A percentile compares a stretch with the other conserved stretches of the same genome.
Evolutionary conservation across 2,888 invertebrate species (phyloP).

Genomic region (Dyspetes luteomarginatus): DNA sequence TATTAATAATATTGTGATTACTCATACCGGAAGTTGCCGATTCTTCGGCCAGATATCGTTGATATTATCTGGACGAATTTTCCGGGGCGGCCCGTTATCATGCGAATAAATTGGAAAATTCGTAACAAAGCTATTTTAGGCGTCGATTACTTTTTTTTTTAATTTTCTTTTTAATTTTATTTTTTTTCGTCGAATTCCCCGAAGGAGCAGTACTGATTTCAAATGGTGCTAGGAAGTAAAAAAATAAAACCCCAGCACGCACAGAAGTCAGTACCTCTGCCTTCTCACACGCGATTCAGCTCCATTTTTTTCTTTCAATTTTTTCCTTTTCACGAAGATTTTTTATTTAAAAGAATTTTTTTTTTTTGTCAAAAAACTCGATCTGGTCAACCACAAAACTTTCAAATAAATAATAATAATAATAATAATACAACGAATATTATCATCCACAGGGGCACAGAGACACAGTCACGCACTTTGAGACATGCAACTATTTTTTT

Average conservation of each 20-base stretch:
- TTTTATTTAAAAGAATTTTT: background rate
- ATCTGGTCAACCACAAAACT: background rate
- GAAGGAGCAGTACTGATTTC: constrained; percentile 83
- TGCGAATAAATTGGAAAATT: constrained; percentile 62
- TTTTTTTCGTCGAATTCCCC: constrained; percentile 70
- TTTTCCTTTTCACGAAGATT: background rate
- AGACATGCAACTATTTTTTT: too few relatives aligned
- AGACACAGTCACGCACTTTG: too few relatives aligned
- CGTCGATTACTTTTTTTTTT: background rate
- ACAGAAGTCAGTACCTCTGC: constrained; percentile 83
- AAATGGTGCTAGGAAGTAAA: constrained; percentile 83
- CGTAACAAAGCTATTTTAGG: constrained; percentile 14
- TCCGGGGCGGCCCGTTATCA: constrained; percentile 26
- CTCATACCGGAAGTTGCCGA: constrained; percentile 14
- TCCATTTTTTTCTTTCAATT: background rate
- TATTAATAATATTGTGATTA: constrained; percentile 35
- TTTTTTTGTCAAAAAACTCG: background rate
- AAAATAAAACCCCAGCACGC: constrained; percentile 81
- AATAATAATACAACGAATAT: too few relatives aligned
- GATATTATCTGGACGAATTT: constrained; percentile 17
- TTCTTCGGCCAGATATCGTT: constrained; percentile 24
- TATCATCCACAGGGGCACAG: too few relatives aligned
- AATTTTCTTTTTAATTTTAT: background rate
- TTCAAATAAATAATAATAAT: too few relatives aligned
- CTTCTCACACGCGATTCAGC: constrained; percentile 71